Base-by-base conservation (phyloP, 2,888 invertebrate species). In the Aleiodes testaceus region DNA sequence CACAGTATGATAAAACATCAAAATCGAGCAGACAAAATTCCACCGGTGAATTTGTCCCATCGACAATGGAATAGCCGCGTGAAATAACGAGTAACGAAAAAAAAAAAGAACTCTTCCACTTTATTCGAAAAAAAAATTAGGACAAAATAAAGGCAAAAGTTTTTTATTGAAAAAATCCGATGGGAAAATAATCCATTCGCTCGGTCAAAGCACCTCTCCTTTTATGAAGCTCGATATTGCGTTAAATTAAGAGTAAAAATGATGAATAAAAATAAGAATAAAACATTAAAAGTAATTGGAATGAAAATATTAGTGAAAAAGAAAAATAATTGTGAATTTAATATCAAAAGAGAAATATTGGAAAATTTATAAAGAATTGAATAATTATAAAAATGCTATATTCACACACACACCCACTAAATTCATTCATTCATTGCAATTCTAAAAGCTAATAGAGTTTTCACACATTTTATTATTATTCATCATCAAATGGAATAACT, bases 151-250 rank as follows among this genome's bases (percentile, higher is more conserved):
- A 50, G 12, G 36, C 61, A 36, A 11, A 61, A 67, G 12, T 1
- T 22, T 26, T 3, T 66, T 26, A 42, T 49, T 12, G n/a, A 18
- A 14, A 45, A 45, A 30, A 45, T 59, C 45, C 45, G 20, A 61
- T 42, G 42, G 18, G 44, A 42, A 45, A 47, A 72, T 65, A 59
- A 69, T 74, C 71, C 70, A 74, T 75, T 75, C 74, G 75, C 75
- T 74, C 74, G 75, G 74, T 75, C 72, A 74, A 75, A 74, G 75
- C 73, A 70, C 69, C 71, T 64, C 69, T 67, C 69, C 73, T 71
- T 36, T 6, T 11, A 36, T 59, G 69, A 72, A 53, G 72, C 69
- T 16, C 22, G 45, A 63, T 42, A n/a, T 14, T 18, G 20, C 44
- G 44, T 63, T 20, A 63, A 45, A 26, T 59, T 63, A 52, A 36